Evolutionary conservation across 1,140 invertebrate genomes (phyloP).

Genomic region (Radopholus similis): DNA sequence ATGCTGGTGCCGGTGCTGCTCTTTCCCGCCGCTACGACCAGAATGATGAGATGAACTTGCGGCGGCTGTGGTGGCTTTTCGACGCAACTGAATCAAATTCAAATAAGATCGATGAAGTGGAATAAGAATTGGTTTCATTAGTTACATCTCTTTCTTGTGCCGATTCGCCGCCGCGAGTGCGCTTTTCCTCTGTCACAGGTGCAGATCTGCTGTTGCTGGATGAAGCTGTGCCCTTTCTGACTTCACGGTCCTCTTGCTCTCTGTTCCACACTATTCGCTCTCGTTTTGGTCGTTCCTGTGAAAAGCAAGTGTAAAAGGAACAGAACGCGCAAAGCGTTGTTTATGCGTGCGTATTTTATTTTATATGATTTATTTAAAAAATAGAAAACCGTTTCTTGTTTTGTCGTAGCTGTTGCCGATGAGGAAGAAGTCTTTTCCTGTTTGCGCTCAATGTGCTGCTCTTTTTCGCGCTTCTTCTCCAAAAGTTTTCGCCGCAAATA

Average conservation of each 20-base stretch:
- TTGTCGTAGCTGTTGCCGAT: neutral
- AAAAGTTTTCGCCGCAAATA: neutral
- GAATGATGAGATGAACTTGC: too few species aligned
- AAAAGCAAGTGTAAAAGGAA: neutral
- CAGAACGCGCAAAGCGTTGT: too few species aligned
- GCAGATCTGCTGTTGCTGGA: neutral
- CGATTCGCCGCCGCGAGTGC: neutral
- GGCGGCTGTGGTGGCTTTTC: too few species aligned
- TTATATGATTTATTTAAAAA: neutral
- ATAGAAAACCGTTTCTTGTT: neutral
- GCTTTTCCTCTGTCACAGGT: neutral
- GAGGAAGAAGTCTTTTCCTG: neutral
- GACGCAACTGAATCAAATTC: too few species aligned
- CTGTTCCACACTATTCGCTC: conserved; percentile 1
- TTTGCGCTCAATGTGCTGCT: neutral
- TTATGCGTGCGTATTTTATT: neutral
- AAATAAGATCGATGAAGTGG: too few species aligned
- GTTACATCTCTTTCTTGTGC: too few species aligned
- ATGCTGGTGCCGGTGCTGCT: neutral
- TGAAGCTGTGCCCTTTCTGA: neutral
- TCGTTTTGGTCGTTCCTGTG: neutral
- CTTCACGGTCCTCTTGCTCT: neutral
- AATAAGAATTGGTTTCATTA: too few species aligned
- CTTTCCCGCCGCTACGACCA: too few species aligned
- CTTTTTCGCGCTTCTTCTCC: conserved; percentile 6